Conservation (phyloP, 2,888 invertebrate genomes). For the Rugalucina vietnamica region DNA sequence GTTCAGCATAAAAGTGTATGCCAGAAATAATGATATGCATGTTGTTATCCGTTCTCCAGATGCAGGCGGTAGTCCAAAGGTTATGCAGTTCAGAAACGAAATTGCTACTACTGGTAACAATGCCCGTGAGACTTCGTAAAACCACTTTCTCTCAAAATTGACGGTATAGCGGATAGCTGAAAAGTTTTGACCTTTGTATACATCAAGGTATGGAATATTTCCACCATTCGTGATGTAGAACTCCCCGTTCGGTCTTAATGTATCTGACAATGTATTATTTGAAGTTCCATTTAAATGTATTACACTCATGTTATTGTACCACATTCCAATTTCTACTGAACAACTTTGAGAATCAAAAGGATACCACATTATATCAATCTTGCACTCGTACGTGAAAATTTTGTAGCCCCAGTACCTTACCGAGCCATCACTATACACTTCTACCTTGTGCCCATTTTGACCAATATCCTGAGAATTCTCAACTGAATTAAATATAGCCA, state of each 20-base stretch:
- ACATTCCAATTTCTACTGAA: neutral
- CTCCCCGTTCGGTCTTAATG: neutral
- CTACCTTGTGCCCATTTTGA: neutral
- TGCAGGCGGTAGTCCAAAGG: neutral
- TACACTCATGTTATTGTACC: neutral
- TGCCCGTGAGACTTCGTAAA: neutral
- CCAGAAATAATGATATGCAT: neutral
- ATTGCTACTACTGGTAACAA: neutral
- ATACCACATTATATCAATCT: neutral
- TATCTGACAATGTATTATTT: neutral
- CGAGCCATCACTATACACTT: neutral
- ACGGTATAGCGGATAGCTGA: neutral
- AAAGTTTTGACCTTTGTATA: neutral
- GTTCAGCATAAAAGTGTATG: neutral
- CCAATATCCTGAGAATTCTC: neutral
- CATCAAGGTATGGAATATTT: neutral
- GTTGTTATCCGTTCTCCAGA: neutral
- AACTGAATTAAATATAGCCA: neutral
- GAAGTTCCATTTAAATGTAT: neutral
- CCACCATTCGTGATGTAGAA: neutral
- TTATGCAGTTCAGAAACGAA: neutral
- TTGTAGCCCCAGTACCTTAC: neutral
- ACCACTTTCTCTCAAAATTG: neutral
- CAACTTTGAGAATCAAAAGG: neutral
- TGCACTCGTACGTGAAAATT: neutral